Evolutionary conservation across 2,113 vertebrate species (phyloP).

Genomic region (Silurus glanis): DNA sequence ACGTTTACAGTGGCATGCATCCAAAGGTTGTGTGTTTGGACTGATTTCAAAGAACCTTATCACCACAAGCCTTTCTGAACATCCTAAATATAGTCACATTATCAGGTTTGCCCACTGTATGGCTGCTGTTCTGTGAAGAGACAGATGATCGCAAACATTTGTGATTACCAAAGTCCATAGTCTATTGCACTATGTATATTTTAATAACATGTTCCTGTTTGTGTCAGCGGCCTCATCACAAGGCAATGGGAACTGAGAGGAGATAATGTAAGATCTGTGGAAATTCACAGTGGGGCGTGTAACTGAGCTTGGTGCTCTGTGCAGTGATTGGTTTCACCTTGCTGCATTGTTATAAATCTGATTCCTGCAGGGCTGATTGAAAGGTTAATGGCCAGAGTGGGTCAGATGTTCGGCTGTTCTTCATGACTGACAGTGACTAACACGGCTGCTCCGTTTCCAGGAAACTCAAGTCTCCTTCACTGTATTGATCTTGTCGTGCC

Average conservation of each 20-base stretch:
- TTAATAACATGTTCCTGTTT: not conserved
- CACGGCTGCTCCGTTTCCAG: constrained; percentile 35
- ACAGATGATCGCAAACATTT: not conserved
- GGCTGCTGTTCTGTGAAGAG: constrained; percentile 8
- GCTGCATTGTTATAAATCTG: constrained; percentile 38
- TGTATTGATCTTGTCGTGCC: constrained; percentile 30
- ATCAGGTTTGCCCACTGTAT: not conserved
- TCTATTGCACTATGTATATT: not conserved
- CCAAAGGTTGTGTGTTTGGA: constrained; percentile 41
- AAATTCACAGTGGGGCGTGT: not conserved
- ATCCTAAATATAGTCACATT: constrained; percentile 46
- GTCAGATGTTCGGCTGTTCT: constrained; percentile 29
- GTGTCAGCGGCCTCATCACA: not conserved
- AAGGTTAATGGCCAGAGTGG: constrained; percentile 42
- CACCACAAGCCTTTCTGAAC: constrained; percentile 32
- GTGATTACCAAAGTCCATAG: constrained; percentile 3
- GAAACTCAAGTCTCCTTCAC: constrained; percentile 44
- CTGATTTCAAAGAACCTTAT: constrained; percentile 47
- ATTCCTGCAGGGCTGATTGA: constrained; percentile 44
- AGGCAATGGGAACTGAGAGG: not conserved
- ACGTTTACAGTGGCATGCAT: constrained; percentile 30
- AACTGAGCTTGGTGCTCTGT: not conserved
- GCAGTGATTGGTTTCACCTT: constrained; percentile 29
- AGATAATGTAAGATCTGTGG: not conserved
- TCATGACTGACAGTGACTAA: constrained; percentile 49